Conservation (phyloP, 2,113 vertebrate species). For the Prochilodus magdalenae region DNA sequence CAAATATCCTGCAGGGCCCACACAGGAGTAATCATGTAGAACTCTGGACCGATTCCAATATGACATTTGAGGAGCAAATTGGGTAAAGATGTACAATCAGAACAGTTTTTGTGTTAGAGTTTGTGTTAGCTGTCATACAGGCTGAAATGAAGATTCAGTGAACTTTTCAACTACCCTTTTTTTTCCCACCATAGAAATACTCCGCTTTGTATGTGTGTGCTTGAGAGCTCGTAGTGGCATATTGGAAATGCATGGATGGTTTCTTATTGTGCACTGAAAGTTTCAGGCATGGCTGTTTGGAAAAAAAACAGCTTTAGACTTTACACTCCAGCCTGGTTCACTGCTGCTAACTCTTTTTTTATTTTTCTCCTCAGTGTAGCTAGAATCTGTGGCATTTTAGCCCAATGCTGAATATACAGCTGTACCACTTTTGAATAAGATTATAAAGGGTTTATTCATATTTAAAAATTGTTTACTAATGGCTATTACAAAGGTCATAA, state of each 20-base stretch:
- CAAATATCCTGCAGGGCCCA: slow-evolving; percentile 28
- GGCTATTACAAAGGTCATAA: too few species aligned
- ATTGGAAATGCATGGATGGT: not conserved
- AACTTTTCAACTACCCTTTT: not conserved
- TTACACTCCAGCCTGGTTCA: not conserved
- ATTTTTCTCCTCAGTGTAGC: not conserved
- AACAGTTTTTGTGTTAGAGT: not conserved
- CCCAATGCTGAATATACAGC: slow-evolving; percentile 10
- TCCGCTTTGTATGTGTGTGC: not conserved
- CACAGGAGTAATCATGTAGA: slow-evolving; percentile 1
- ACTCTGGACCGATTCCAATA: not conserved
- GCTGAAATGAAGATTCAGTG: not conserved
- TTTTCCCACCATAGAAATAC: not conserved
- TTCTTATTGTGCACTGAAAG: not conserved
- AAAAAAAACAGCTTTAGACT: not conserved
- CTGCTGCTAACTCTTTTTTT: not conserved
- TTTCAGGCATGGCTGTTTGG: not conserved
- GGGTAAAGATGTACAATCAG: slow-evolving; percentile 10
- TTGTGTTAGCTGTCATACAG: not conserved
- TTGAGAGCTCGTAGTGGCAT: not conserved
- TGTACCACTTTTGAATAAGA: too few species aligned
- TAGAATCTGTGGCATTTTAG: slow-evolving; percentile 17
- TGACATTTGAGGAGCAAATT: slow-evolving; percentile 20
- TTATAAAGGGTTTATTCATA: too few species aligned
- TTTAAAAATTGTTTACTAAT: too few species aligned